These are phyloP conservation scores for Hyposoter didymator DNA, from an alignment of 2,888 invertebrate genomes.

Conservation along the genomic window DNA sequence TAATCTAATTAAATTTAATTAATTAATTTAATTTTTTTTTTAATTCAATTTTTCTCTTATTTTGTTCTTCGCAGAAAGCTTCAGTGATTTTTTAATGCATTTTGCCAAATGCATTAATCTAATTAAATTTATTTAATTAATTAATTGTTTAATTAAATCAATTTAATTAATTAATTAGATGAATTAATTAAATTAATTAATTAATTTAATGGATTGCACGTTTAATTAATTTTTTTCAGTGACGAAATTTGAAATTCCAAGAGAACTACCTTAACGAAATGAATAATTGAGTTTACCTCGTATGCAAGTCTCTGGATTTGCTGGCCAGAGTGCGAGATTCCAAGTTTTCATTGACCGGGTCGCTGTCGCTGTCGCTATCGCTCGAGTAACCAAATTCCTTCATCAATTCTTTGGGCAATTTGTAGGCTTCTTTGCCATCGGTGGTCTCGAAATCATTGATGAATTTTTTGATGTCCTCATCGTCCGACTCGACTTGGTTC, in stretches of 20 bases:
- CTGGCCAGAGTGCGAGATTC: conserved; percentile 62
- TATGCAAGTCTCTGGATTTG: conserved; percentile 77
- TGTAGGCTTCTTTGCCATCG: conserved; percentile 63
- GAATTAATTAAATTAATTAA: too few species aligned
- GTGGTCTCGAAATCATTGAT: conserved; percentile 52
- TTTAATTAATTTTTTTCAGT: background rate
- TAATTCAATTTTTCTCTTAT: too few species aligned
- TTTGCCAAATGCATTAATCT: too few species aligned
- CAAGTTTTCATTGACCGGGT: conserved; percentile 28
- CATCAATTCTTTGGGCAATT: conserved; percentile 70
- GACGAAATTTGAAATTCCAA: background rate
- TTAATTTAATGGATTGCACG: too few species aligned
- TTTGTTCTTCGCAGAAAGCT: too few species aligned
- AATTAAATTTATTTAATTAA: too few species aligned
- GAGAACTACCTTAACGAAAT: conserved; percentile 3
- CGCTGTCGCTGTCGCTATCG: conserved; percentile 70
- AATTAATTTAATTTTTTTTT: too few species aligned
- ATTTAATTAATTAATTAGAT: too few species aligned
- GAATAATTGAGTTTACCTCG: conserved; percentile 74
- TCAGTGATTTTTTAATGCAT: too few species aligned
- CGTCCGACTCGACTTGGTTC: conserved; percentile 61
- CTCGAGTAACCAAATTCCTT: conserved; percentile 71
- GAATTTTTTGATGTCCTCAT: conserved; percentile 65
- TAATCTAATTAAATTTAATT: too few species aligned
- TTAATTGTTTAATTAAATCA: too few species aligned